Evolutionary conservation across 1,140 invertebrate genomes (phyloP).

Genomic region (Palaemon carinicauda): DNA sequence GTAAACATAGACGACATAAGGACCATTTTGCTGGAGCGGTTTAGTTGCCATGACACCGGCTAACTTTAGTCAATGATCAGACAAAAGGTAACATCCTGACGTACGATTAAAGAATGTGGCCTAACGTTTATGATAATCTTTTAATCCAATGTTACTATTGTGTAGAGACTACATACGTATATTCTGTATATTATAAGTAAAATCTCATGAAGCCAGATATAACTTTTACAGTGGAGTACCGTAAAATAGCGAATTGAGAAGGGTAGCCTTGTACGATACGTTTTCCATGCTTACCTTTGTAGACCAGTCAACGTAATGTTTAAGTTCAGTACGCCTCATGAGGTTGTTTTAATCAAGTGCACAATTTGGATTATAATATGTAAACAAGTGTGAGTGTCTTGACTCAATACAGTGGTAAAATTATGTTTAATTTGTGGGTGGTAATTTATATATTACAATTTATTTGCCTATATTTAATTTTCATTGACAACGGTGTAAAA

Average conservation of each 20-base stretch:
- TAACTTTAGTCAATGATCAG: conserved; percentile 16
- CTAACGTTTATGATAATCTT: not conserved
- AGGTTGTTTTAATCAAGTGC: not conserved
- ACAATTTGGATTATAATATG: not conserved
- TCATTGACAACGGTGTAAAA: no score
- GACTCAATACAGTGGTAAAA: no score
- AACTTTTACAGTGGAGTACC: no score
- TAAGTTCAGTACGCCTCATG: not conserved
- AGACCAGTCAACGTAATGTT: not conserved
- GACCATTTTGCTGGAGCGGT: not conserved
- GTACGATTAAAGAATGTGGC: not conserved
- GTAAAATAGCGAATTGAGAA: no score
- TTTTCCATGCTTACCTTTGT: not conserved
- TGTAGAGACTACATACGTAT: no score
- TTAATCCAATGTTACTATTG: no score
- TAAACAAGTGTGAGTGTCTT: not conserved
- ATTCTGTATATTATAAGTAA: no score
- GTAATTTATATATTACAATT: no score
- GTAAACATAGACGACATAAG: not conserved
- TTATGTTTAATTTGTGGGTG: no score
- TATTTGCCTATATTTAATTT: no score
- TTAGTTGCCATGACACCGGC: conserved; percentile 14
- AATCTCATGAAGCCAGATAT: no score
- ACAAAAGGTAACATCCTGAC: not conserved
- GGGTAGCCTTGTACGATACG: not conserved